Conservation (phyloP, 2,888 invertebrate genomes). For the Azorinus chamasolen region DNA sequence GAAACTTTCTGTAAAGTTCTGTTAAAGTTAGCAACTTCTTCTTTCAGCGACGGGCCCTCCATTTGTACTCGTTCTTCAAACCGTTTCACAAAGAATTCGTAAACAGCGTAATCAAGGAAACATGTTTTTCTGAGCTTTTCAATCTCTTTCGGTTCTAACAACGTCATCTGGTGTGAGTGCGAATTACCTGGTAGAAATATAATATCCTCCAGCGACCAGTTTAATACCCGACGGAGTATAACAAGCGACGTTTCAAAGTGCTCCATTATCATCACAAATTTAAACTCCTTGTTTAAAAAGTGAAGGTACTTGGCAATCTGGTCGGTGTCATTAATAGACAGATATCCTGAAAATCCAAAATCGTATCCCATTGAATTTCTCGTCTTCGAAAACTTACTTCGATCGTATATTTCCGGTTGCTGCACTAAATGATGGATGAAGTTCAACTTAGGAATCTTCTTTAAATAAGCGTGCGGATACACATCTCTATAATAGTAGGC, state of each 20-base stretch:
- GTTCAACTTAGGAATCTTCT: slow-evolving; percentile 11
- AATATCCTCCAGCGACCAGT: slow-evolving; percentile 29
- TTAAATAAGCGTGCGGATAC: neutral
- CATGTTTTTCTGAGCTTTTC: slow-evolving; percentile 23
- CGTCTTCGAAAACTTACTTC: slow-evolving; percentile 20
- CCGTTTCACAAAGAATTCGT: slow-evolving; percentile 14
- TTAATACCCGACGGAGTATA: slow-evolving; percentile 21
- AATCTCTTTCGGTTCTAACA: slow-evolving; percentile 1
- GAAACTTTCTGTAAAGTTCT: neutral
- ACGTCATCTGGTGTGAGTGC: slow-evolving; percentile 4
- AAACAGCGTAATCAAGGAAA: slow-evolving; percentile 39
- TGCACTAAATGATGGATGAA: slow-evolving; percentile 30
- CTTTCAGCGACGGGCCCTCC: neutral
- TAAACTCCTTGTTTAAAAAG: slow-evolving; percentile 20
- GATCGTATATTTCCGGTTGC: slow-evolving; percentile 38
- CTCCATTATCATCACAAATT: slow-evolving; percentile 28
- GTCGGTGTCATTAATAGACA: neutral
- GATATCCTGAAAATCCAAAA: slow-evolving; percentile 26
- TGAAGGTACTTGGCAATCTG: neutral
- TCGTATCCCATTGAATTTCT: slow-evolving; percentile 40
- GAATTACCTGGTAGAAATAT: slow-evolving; percentile 19
- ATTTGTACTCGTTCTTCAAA: slow-evolving; percentile 11
- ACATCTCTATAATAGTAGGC: slow-evolving; percentile 43
- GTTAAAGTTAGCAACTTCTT: slow-evolving; percentile 27
- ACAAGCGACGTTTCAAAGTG: slow-evolving; percentile 24